These are phyloP conservation scores for Physocephala rufipes DNA, from an alignment of 2,888 invertebrate genomes.

Conservation along the genomic window DNA sequence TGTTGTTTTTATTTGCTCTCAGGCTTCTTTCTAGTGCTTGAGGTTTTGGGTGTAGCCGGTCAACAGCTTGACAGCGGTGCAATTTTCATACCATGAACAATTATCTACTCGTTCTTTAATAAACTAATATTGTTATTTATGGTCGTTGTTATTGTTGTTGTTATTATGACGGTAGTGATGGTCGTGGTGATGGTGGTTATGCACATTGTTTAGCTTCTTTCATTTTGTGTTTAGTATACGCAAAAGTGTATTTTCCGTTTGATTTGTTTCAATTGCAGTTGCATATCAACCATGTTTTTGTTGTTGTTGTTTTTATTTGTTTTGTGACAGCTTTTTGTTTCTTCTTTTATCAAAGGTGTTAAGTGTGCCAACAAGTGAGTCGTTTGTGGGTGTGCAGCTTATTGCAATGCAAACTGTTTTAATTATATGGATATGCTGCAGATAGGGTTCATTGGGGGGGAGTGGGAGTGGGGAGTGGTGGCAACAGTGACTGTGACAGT, in stretches of 20 bases:
- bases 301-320: not conserved
- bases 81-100: not conserved
- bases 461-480: too few species aligned
- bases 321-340: not conserved
- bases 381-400: conserved; percentile 27
- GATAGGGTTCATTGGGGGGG: conserved; percentile 16
- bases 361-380: conserved; percentile 31
- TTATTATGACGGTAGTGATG: not conserved
- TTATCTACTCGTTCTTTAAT: not conserved
- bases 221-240: not conserved
- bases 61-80: not conserved
- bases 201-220: not conserved
- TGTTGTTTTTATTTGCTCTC: too few species aligned
- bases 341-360: not conserved
- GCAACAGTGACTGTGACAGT: not conserved
- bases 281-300: conserved; percentile 38
- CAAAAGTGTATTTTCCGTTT: conserved; percentile 20
- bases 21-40: not conserved
- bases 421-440: conserved; percentile 32
- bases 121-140: not conserved
- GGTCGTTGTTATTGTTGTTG: not conserved
- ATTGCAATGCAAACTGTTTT: conserved; percentile 28
- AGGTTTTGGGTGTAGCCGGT: too few species aligned
- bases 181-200: not conserved
- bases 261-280: conserved; percentile 43